phyloP scores from a whole-genome alignment of 2,888 invertebrate species.

The Tricholauxania praeusta region DNA sequence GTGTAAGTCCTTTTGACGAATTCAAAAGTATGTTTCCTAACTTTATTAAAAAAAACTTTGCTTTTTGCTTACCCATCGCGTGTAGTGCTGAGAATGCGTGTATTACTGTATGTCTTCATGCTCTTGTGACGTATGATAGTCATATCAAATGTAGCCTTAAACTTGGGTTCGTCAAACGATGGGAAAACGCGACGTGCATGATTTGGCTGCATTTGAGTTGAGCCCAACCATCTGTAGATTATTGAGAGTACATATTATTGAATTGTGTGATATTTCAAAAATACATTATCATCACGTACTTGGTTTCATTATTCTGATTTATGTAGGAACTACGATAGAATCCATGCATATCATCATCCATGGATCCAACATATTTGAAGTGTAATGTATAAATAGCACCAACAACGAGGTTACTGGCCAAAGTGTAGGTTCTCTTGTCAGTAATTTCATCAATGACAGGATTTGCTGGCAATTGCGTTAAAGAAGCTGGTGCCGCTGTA shows the following conservation, averaged over 20 bases:
- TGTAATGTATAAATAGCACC: slow-evolving; percentile 67
- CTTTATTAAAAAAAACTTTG: too few relatives aligned
- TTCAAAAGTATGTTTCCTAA: too few relatives aligned
- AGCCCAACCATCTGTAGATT: slow-evolving; percentile 71
- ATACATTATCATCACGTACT: slow-evolving; percentile 46
- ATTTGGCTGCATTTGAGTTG: slow-evolving; percentile 79
- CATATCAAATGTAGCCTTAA: slow-evolving; percentile 76
- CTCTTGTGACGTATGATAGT: slow-evolving; percentile 62
- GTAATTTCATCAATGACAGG: slow-evolving; percentile 54
- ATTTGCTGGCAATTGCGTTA: slow-evolving; percentile 52
- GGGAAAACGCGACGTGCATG: slow-evolving; percentile 81
- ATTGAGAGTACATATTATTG: slow-evolving; percentile 20
- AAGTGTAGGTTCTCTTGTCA: slow-evolving; percentile 67
- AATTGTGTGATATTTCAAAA: background rate
- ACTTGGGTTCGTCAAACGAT: slow-evolving; percentile 81
- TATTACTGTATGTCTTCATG: slow-evolving; percentile 59
- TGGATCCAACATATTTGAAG: slow-evolving; percentile 69
- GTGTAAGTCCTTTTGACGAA: too few relatives aligned
- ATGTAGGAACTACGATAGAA: slow-evolving; percentile 69
- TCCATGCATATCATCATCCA: slow-evolving; percentile 70
- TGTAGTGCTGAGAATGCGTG: slow-evolving; percentile 43
- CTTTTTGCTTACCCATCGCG: slow-evolving; percentile 50
- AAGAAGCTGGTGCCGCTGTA: slow-evolving; percentile 40
- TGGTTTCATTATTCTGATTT: slow-evolving; percentile 62
- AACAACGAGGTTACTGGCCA: slow-evolving; percentile 52